Evolutionary conservation across 2,888 invertebrate species (phyloP), one percentile per base, ranked within the genome.

Genomic region (Drosophila prostipennis): DNA sequence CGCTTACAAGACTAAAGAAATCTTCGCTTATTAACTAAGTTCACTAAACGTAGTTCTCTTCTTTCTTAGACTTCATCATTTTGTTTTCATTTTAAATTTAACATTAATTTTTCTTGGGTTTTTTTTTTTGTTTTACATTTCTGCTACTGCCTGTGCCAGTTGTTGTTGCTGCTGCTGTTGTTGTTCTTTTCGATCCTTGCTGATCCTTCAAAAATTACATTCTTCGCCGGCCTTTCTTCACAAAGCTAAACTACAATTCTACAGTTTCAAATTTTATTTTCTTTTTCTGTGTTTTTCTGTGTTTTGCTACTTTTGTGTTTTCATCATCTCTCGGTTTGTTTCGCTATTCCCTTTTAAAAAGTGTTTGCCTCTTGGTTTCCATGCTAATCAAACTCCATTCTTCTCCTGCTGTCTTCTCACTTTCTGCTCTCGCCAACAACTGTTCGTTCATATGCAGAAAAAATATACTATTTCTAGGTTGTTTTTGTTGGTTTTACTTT

Each of bases 331-430:
- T 69, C 43, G 57, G 54, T 51, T 60, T 52, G 23, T 56, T 59
- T 52, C 26, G 29, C 60, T 54, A 59, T 49, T 63, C 59, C 56
- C 72, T 73, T 78, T 78, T 69, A 76, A 72, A 71, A 79, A 74
- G 76, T 81, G 54, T 76, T 72, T 63, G 83, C 80, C 80, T 79
- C 81, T 77, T 77, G 77, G 69, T 69, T 77, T 78, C 70, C 58
- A 52, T 76, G 61, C 68, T 63, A 68, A 48, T 65, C 36, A 55
- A 58, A 60, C 54, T 39, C 34, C 32, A n/a, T 67, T 43, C 70
- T 58, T 29, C 58, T 26, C 36, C 39, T 49, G 32, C 39, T 49
- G 32, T 46, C 16, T 46, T 34, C 32, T 34, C 45, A 29, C 29
- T 39, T 48, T 54, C 49, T 64, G 43, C 55, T 53, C n/a, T 45